Percentiles rank a stretch among this genome's conserved stretches.
These are phyloP conservation scores for Heliothis peltigera DNA, from an alignment of 2,888 invertebrate genomes.

Conservation along the genomic window DNA sequence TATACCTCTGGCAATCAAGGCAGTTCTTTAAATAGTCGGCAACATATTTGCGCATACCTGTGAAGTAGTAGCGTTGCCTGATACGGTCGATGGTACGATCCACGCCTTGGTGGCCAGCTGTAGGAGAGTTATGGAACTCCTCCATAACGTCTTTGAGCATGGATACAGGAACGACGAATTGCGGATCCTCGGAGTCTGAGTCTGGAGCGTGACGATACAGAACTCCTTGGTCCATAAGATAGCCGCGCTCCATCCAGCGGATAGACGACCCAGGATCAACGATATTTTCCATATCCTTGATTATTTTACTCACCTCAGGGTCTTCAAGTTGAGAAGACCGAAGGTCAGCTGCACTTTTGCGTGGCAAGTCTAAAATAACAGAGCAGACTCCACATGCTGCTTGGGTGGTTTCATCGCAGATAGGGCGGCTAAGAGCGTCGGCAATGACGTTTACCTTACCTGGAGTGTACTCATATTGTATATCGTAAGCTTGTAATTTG, in stretches of 20 bases:
- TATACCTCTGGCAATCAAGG: slow-evolving; percentile 4
- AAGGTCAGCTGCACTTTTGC: slow-evolving; percentile 6
- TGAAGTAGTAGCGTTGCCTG: slow-evolving; percentile 4
- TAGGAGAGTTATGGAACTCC: slow-evolving; percentile 3
- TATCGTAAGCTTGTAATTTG: slow-evolving; percentile 1
- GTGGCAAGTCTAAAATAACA: slow-evolving; percentile 1
- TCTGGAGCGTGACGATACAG: slow-evolving; percentile 8
- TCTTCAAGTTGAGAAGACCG: slow-evolving; percentile 3
- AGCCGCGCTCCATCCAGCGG: slow-evolving; percentile 9
- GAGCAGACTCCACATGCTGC: slow-evolving; percentile 7
- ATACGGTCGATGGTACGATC: slow-evolving; percentile 5
- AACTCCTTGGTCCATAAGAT: slow-evolving; percentile 14
- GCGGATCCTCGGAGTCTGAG: slow-evolving; percentile 10
- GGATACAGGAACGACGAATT: neutral
- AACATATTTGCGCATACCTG: slow-evolving; percentile 7
- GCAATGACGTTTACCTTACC: slow-evolving; percentile 6
- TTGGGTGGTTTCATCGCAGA: neutral
- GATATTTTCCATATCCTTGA: slow-evolving; percentile 4
- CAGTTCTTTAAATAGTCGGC: slow-evolving; percentile 3
- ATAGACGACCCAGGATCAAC: slow-evolving; percentile 1
- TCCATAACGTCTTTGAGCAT: slow-evolving; percentile 3
- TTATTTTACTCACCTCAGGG: slow-evolving; percentile 14
- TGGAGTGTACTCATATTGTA: slow-evolving; percentile 2
- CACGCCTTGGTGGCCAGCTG: slow-evolving; percentile 3
- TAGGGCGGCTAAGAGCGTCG: slow-evolving; percentile 3